Percentiles rank a stretch among this genome's conserved stretches.
These are phyloP conservation scores for Metallyticus violacea DNA, from an alignment of 2,888 invertebrate genomes.

Conservation along the genomic window DNA sequence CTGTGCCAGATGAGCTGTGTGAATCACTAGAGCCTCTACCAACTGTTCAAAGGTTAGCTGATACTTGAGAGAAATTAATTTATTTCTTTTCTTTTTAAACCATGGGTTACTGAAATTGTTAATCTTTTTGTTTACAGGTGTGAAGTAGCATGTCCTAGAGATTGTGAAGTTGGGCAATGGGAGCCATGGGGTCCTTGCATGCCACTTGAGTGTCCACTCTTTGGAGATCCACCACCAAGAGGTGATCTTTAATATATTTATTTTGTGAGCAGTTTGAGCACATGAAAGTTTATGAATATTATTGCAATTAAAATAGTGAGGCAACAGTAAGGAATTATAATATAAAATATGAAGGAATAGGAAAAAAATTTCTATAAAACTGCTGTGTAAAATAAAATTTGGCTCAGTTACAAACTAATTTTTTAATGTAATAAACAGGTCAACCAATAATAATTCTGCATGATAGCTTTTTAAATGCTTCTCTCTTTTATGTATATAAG, in stretches of 20 bases:
- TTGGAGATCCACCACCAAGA: conserved; percentile 29
- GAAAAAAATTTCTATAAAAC: no score
- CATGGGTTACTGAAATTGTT: background rate
- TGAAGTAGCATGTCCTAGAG: conserved; percentile 58
- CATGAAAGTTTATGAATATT: no score
- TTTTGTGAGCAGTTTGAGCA: background rate
- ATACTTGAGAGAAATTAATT: conserved; percentile 32
- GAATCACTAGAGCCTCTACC: conserved; percentile 53
- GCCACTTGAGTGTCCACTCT: conserved; percentile 44
- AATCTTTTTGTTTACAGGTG: conserved; percentile 38
- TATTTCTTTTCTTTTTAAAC: background rate
- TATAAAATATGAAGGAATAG: no score
- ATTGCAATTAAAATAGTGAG: no score
- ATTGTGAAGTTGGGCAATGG: conserved; percentile 61
- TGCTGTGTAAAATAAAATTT: no score
- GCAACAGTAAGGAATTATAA: no score
- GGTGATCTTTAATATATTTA: background rate
- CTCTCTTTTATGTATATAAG: no score
- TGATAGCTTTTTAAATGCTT: no score
- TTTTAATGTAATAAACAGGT: no score
- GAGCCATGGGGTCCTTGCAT: conserved; percentile 61
- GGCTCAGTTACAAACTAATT: no score
- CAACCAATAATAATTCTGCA: no score
- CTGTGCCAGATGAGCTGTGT: conserved; percentile 52
- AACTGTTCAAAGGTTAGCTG: conserved; percentile 52